A percentile compares a stretch with the other conserved stretches of the same genome.
Evolutionary conservation across 2,888 invertebrate species (phyloP).

Genomic region (Drosophila eohydei): DNA sequence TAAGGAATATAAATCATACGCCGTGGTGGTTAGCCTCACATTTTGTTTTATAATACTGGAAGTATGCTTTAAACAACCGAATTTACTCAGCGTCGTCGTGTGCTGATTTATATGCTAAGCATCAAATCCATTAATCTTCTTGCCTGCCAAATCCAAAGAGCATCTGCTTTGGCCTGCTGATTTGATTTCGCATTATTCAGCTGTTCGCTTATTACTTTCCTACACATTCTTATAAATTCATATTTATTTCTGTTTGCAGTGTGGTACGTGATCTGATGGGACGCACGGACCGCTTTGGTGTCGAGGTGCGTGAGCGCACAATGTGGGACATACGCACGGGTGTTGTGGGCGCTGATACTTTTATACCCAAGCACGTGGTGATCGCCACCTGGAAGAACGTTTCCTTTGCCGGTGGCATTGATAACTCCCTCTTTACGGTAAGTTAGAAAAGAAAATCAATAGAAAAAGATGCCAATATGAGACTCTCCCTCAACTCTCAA

Average conservation of each 20-base stretch:
- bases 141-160: slow-evolving; percentile 28
- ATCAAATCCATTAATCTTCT: slow-evolving; percentile 80
- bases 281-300: slow-evolving; percentile 92
- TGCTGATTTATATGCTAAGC: slow-evolving; percentile 76
- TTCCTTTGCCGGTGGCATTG: slow-evolving; percentile 95
- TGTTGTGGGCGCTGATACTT: slow-evolving; percentile 95
- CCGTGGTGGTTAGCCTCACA: slow-evolving; percentile 46
- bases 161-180: slow-evolving; percentile 28
- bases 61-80: slow-evolving; percentile 54
- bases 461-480: too few relatives aligned
- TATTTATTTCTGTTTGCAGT: slow-evolving; percentile 77
- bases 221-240: slow-evolving; percentile 3
- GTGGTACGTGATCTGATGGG: slow-evolving; percentile 89
- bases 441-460: slow-evolving; percentile 33
- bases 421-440: slow-evolving; percentile 90
- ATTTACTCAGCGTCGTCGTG: slow-evolving; percentile 9
- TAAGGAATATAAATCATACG: slow-evolving; percentile 75
- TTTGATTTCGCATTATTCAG: slow-evolving; percentile 58
- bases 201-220: slow-evolving; percentile 21
- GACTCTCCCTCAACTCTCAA: not conserved
- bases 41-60: slow-evolving; percentile 49
- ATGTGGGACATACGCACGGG: slow-evolving; percentile 96
- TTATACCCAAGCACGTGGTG: slow-evolving; percentile 95
- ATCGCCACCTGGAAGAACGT: slow-evolving; percentile 98
- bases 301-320: slow-evolving; percentile 93